Percentiles rank a stretch among this genome's conserved stretches.
Evolutionary conservation across 2,113 vertebrate genomes (phyloP).

Genomic region (Apus apus): DNA sequence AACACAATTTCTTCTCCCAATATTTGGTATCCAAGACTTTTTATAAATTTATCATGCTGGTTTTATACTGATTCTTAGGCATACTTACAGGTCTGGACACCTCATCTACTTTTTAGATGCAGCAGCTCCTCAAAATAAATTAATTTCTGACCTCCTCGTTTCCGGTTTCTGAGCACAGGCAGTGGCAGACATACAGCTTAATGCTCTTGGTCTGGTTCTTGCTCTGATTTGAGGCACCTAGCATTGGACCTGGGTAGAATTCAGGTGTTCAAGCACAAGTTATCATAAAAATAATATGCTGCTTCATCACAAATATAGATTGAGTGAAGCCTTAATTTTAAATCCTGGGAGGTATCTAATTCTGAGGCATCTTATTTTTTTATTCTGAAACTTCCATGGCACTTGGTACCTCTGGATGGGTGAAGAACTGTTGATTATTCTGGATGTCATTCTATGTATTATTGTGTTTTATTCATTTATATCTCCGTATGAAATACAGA

Average conservation of each 20-base stretch:
- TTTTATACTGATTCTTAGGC: not conserved
- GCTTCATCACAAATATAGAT: not conserved
- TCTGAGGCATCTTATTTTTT: not conserved
- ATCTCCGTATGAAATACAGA: not conserved
- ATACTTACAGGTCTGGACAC: not conserved
- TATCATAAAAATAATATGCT: not conserved
- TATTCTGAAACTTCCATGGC: not conserved
- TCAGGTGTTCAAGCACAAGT: not conserved
- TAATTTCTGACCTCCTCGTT: not conserved
- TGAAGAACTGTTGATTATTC: not conserved
- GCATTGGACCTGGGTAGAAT: not conserved
- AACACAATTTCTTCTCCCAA: not conserved
- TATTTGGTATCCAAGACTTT: not conserved
- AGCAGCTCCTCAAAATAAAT: not conserved
- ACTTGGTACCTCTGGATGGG: not conserved
- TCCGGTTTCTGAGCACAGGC: not conserved
- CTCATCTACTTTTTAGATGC: not conserved
- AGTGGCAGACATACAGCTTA: not conserved
- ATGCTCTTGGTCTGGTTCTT: not conserved
- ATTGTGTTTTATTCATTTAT: not conserved
- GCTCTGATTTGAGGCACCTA: not conserved
- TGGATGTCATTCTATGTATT: not conserved
- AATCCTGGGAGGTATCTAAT: not conserved
- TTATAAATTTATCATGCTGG: not conserved
- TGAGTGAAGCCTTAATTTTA: not conserved